These are phyloP conservation scores for Apis dorsata DNA, from an alignment of 1,140 invertebrate species.

Conservation along the genomic window DNA sequence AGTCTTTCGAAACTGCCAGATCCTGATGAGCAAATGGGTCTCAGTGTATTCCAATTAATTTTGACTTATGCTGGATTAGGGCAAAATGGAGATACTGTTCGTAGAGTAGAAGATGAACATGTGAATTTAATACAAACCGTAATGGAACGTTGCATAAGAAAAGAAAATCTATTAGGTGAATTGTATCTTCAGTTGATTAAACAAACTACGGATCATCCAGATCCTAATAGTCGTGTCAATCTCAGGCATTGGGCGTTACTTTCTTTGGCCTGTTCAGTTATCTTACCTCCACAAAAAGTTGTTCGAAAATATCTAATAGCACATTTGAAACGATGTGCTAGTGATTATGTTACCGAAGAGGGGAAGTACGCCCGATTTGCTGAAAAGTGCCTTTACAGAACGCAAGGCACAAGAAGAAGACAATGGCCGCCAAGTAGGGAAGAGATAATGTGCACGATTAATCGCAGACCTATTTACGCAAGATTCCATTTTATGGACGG, in stretches of 20 bases:
- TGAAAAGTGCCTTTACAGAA: slow-evolving; percentile 93
- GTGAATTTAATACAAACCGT: slow-evolving; percentile 92
- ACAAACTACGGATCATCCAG: slow-evolving; percentile 95
- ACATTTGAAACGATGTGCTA: slow-evolving; percentile 92
- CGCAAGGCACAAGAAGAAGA: slow-evolving; percentile 90
- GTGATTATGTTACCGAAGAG: slow-evolving; percentile 94
- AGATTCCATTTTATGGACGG: slow-evolving; percentile 96
- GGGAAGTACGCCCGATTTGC: slow-evolving; percentile 96
- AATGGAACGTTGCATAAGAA: slow-evolving; percentile 93
- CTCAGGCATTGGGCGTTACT: slow-evolving; percentile 95
- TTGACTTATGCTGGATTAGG: slow-evolving; percentile 92
- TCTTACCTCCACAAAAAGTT: slow-evolving; percentile 90
- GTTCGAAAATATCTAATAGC: slow-evolving; percentile 94
- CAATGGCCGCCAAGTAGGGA: slow-evolving; percentile 96
- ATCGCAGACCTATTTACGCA: slow-evolving; percentile 93
- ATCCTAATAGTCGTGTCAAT: slow-evolving; percentile 93
- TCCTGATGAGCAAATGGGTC: slow-evolving; percentile 90
- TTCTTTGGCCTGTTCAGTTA: slow-evolving; percentile 92
- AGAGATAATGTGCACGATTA: slow-evolving; percentile 95
- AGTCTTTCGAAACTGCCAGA: slow-evolving; percentile 92
- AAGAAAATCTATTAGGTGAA: slow-evolving; percentile 93
- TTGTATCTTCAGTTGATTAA: slow-evolving; percentile 96
- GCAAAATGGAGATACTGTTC: slow-evolving; percentile 84
- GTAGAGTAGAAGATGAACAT: slow-evolving; percentile 90
- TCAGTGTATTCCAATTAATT: slow-evolving; percentile 89